phyloP scores from a whole-genome alignment of 1,140 invertebrate species.

The Daktulosphaira vitifoliae region DNA sequence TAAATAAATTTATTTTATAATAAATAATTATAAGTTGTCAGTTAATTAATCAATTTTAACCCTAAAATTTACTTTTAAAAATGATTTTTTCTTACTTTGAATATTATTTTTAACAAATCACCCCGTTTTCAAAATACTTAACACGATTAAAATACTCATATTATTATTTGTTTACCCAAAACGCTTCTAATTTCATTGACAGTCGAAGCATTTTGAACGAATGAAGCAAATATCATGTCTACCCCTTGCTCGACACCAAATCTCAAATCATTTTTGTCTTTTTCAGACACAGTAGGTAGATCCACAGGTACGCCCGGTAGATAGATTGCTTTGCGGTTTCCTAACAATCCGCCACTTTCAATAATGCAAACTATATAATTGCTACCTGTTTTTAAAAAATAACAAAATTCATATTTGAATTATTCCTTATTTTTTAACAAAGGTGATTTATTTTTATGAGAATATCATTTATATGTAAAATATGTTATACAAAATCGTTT shows the following conservation, averaged over 20 bases:
- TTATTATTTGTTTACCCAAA: constrained; percentile 49
- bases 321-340: constrained; percentile 93
- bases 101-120: too few species aligned
- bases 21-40: too few species aligned
- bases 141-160: too few species aligned
- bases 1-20: too few species aligned
- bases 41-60: too few species aligned
- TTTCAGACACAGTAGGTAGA: constrained; percentile 95
- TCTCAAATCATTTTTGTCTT: constrained; percentile 86
- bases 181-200: constrained; percentile 80
- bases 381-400: constrained; percentile 43
- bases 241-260: constrained; percentile 93
- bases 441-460: too few species aligned
- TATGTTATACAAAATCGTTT: too few species aligned
- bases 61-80: too few species aligned
- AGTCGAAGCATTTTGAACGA: constrained; percentile 87
- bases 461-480: too few species aligned
- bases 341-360: constrained; percentile 95
- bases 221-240: constrained; percentile 99
- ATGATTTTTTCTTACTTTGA: constrained; percentile 3
- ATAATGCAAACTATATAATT: constrained; percentile 65
- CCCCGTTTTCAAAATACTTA: too few species aligned
- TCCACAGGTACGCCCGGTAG: constrained; percentile 94
- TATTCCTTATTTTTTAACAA: too few species aligned
- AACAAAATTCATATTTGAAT: too few species aligned